A percentile compares a stretch with the other conserved stretches of the same genome.
phyloP scores from a whole-genome alignment of 2,113 vertebrate species.

The Callospermophilus lateralis region DNA sequence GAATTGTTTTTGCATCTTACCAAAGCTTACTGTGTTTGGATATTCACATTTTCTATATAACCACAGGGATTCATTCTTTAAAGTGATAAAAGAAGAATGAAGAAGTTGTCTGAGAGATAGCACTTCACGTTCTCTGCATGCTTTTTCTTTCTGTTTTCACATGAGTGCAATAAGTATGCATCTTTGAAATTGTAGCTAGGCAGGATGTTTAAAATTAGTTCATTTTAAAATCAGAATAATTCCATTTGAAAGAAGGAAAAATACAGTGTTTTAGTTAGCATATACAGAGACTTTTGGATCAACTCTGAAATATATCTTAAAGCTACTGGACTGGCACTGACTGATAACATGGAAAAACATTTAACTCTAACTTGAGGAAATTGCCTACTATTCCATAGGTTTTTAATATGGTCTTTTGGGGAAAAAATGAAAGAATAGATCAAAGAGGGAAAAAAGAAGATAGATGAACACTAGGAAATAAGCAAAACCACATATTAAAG shows the following conservation, averaged over 20 bases:
- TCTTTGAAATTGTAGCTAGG: conserved; percentile 54
- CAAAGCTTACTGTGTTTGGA: conserved; percentile 19
- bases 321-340: background rate
- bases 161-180: conserved; percentile 20
- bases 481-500: background rate
- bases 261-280: background rate
- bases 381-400: background rate
- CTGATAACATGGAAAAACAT: conserved; percentile 21
- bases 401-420: background rate
- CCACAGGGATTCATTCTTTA: conserved; percentile 43
- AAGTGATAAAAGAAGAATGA: conserved; percentile 49
- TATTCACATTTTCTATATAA: conserved; percentile 68
- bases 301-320: conserved; percentile 40
- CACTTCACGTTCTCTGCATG: background rate
- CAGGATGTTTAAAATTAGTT: conserved; percentile 52
- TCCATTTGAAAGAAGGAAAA: background rate
- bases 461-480: background rate
- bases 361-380: background rate
- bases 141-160: conserved; percentile 56
- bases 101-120: conserved; percentile 16
- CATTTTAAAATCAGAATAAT: conserved; percentile 34
- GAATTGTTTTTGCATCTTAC: conserved; percentile 20
- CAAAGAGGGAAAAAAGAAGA: background rate
- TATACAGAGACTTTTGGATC: background rate
- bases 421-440: background rate